These are phyloP conservation scores for Heliconius himera DNA, from an alignment of 1,140 invertebrate genomes.

Conservation along the genomic window DNA sequence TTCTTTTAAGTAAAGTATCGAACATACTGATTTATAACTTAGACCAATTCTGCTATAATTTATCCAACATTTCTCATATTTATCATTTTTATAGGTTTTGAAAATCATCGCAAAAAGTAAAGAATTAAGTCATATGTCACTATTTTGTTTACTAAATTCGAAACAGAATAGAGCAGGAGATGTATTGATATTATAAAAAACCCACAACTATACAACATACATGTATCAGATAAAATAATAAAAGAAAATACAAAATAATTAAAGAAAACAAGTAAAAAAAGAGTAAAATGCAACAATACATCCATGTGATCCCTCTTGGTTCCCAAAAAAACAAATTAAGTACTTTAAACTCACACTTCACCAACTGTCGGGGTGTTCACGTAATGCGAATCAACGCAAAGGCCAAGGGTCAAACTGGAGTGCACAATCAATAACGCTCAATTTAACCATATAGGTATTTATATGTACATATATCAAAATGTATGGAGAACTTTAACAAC, in stretches of 20 bases:
- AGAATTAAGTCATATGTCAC: too few species aligned
- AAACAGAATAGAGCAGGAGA: too few species aligned
- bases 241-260: not conserved
- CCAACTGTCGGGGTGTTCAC: not conserved
- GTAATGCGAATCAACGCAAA: conserved; percentile 39
- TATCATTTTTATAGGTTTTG: too few species aligned
- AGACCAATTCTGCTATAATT: too few species aligned
- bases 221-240: too few species aligned
- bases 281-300: not conserved
- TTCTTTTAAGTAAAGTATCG: too few species aligned
- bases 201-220: too few species aligned
- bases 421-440: conserved; percentile 37
- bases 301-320: not conserved
- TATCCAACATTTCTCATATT: too few species aligned
- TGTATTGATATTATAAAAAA: too few species aligned
- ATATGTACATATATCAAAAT: not conserved
- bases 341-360: not conserved
- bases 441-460: conserved; percentile 18
- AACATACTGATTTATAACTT: too few species aligned
- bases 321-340: not conserved
- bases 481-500: not conserved
- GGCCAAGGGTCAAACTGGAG: conserved; percentile 37
- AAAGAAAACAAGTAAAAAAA: not conserved
- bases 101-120: too few species aligned
- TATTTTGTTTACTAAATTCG: too few species aligned